phyloP scores from a whole-genome alignment of 2,888 invertebrate species.

The Dugesia japonica region DNA sequence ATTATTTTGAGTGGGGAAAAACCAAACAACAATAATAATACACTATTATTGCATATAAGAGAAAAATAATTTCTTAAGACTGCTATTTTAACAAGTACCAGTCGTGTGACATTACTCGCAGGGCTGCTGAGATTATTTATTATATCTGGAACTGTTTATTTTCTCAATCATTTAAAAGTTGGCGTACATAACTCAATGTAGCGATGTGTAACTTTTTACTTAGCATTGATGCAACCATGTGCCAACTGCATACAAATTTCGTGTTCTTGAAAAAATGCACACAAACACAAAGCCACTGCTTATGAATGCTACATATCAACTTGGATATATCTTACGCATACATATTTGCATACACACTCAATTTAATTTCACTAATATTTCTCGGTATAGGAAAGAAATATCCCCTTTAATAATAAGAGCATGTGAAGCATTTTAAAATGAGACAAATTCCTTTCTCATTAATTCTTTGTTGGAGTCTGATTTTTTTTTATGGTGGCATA shows the following conservation, averaged over 20 bases:
- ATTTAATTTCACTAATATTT: not conserved
- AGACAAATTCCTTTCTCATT: not conserved
- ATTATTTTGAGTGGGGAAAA: not conserved
- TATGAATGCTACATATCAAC: not conserved
- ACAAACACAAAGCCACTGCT: not conserved
- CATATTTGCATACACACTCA: not conserved
- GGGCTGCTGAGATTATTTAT: not conserved
- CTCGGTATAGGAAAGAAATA: not conserved
- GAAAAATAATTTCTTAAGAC: not conserved
- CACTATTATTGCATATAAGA: not conserved
- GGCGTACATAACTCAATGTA: not conserved
- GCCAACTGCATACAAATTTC: not conserved
- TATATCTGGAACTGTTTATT: not conserved
- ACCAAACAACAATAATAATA: not conserved
- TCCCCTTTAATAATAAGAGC: not conserved
- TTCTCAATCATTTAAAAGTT: not conserved
- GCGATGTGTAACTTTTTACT: not conserved
- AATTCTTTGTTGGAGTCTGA: not conserved
- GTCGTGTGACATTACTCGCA: not conserved
- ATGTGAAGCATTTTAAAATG: not conserved
- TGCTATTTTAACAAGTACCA: not conserved
- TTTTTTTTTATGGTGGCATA: not conserved
- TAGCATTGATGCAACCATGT: not conserved
- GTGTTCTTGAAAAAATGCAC: not conserved
- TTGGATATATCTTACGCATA: not conserved